Evolutionary conservation across 1,140 invertebrate species (phyloP), one percentile per base, ranked within the genome.

Genomic region (Monomorium pharaonis): DNA sequence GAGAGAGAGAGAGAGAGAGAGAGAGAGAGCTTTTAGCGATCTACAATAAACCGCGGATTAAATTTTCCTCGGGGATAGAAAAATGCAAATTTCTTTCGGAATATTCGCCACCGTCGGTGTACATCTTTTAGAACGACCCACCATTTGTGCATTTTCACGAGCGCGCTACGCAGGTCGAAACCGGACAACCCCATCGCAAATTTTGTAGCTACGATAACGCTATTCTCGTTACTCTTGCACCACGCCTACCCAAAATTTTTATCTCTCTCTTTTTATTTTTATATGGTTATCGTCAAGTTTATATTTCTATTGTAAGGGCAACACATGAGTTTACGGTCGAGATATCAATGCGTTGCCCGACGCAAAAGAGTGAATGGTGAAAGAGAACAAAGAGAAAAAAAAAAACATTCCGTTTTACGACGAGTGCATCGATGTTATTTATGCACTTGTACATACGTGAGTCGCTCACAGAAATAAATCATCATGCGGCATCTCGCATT

Each of bases 31-130:
- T 83, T 56, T 83, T 37, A 62, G 51, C 78, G 51, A 74, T 42
- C 51, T 30, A 74, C 67, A 58, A 74, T 83, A 83, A 83, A 54
- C 78, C 67, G 51, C 37, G 67, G n/a, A 83, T 83, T 56, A 83
- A 83, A 83, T 83, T 83, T 72, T 83, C 24, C 42, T 21, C n/a
- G n/a, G 27, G 30, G 1, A 58, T n/a, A 37, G 33, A 60, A 83
- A 47, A 74, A 83, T 83, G 51, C 67, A 84, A 78, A 78, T 78
- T 77, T 24, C 72, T 42, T 49, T 63, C 21, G 10, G 72, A 84
- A 72, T 76, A 84, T 54, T 81, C 33, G 65, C 7, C 5, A 65
- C 21, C 33, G 24, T 33, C 21, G 18, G 16, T 80, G 49, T 77
- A 78, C 30, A 30, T 69, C n/a, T 83, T 83, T 47, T 18, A 2